Evolutionary conservation across 53 echinoderm and acorn worm species (phyloP), one percentile per base, ranked within the genome.

Genomic region (Echinarachnius parma): DNA sequence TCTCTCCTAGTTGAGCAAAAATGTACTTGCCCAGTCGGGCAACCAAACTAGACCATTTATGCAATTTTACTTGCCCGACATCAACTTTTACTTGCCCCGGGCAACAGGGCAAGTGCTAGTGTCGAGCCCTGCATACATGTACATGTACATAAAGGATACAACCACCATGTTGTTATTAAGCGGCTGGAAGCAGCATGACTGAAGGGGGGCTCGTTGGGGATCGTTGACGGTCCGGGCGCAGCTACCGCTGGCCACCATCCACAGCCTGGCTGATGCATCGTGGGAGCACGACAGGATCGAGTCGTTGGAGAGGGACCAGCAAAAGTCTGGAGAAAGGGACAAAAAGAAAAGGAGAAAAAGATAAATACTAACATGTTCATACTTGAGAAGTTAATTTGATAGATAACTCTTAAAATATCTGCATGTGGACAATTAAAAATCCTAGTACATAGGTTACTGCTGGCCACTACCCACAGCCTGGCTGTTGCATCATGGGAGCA

Each of bases 291-390:
- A 98, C 54, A 98, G 79, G 44, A 98, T 88, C 62, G 81, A 61
- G 78, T 98, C 98, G 35, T 98, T 98, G 45, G 98, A 98, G 19
- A 86, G 80, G 2, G 98, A 98, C 98, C 98, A 98, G 58, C 86
- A 80, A 39, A 95, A 98, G 83, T 98, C 98, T 98, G 75, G 59
- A 62, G 21, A 23, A 23, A 47, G 46, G 3, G 28, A 62, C 10
- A 62, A 4, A 34, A 19, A 5, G 4, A 8, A 5, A 39, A 62
- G 7, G 21, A 24, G 28, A 42, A n/a, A n/a, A n/a, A n/a, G n/a
- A n/a, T n/a, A n/a, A n/a, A n/a, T n/a, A n/a, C n/a, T n/a, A n/a
- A n/a, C n/a, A n/a, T n/a, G n/a, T n/a, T n/a, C n/a, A n/a, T n/a
- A n/a, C n/a, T n/a, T n/a, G n/a, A n/a, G n/a, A n/a, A n/a, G n/a